phyloP scores from a whole-genome alignment of 2,113 vertebrate species.

The Panthera tigris region DNA sequence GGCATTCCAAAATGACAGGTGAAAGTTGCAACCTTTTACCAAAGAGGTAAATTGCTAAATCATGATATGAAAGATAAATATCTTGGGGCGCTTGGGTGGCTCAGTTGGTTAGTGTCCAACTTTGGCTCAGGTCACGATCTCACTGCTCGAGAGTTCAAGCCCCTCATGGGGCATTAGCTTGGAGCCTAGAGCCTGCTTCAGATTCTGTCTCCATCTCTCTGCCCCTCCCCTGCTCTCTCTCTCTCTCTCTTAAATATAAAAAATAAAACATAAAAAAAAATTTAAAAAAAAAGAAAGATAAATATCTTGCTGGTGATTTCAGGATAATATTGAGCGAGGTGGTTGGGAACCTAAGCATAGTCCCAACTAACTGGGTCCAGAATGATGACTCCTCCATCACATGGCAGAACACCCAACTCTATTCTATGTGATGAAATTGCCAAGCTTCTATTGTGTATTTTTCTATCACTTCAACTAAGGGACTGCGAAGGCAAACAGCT shows the following conservation, averaged over 20 bases:
- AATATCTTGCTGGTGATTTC: slow-evolving; percentile 27
- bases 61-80: not conserved
- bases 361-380: not conserved
- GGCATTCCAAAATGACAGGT: slow-evolving; percentile 2
- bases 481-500: not conserved
- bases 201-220: no score
- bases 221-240: no score
- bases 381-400: not conserved
- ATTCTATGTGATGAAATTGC: not conserved
- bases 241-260: no score
- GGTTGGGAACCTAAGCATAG: not conserved
- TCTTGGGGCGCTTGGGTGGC: not conserved
- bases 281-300: not conserved
- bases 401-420: not conserved
- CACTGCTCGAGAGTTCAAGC: no score
- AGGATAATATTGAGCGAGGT: not conserved
- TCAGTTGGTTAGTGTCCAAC: no score
- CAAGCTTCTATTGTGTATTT: not conserved
- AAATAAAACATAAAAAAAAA: no score
- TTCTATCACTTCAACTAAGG: not conserved
- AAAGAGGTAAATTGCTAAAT: not conserved
- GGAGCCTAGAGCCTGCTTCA: no score
- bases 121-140: no score
- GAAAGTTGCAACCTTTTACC: not conserved
- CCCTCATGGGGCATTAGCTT: no score